Base-by-base conservation (phyloP, 2,113 vertebrate genomes). In the Gobius niger region DNA sequence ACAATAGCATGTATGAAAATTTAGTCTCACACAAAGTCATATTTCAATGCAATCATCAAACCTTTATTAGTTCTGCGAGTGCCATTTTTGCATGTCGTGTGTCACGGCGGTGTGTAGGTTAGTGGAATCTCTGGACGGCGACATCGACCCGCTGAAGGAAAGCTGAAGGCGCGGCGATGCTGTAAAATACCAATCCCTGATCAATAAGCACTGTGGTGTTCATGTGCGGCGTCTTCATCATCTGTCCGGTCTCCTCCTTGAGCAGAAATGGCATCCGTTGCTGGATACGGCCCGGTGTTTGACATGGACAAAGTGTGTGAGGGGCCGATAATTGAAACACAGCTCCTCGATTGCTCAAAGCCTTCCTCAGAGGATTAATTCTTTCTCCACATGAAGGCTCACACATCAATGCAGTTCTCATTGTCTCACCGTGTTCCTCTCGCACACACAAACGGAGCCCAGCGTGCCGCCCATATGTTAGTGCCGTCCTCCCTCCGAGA, bases 401-500 rank as follows among this genome's bases (percentile, higher is more conserved):
- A 80, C 70, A 71, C 72, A 78, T 86, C 67, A 72, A 77, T 82
- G 81, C 52, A 76, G 72, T 77, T 68, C 63, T 67, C 12, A 51
- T 9, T 64, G 66, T 64, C 64, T 61, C 64, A 50, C 57, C 44
- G n/a, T 3, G 57, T 51, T 9, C 52, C 70, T 47, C 53, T 24
- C 10, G 9, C 67, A 19, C 70, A 52, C 57, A 60, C 68, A 52
- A 67, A 72, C 57, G 24, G 67, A 57, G 54, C 78, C 51, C 73
- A 75, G 77, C 70, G 64, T 75, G 82, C 47, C 44, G 71, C 81
- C 80, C 83, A 86, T 86, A 87, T 86, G 87, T 78, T 81, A 71
- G 75, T 69, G 76, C 67, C 65, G 52, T 83, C 78, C 71, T 84
- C 84, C 85, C 76, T 80, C 72, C 77, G 69, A 77, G 72, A 73